Conservation (phyloP, 2,888 invertebrate species). For the Acanthococcus lagerstroemiae region DNA sequence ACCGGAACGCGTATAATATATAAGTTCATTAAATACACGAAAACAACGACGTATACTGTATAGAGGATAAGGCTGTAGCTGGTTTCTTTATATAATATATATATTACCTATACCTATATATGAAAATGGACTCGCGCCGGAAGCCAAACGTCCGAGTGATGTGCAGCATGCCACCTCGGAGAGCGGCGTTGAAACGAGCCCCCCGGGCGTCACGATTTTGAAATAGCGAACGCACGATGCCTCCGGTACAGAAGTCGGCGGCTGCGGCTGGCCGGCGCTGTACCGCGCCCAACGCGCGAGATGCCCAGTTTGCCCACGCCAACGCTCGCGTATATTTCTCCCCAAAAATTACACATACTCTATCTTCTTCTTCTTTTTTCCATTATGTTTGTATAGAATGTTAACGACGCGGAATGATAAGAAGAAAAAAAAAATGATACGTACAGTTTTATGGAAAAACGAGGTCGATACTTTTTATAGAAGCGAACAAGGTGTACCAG, state of each 20-base stretch:
- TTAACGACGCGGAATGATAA: background rate
- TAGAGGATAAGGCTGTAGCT: too few species aligned
- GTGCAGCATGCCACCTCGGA: conserved; percentile 14
- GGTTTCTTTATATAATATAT: too few species aligned
- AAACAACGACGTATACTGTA: too few species aligned
- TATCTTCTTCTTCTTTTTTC: too few species aligned
- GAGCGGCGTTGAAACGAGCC: conserved; percentile 19
- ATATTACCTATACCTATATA: too few species aligned
- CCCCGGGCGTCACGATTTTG: conserved; percentile 18
- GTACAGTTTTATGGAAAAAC: background rate
- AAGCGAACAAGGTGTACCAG: background rate
- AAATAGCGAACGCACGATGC: conserved; percentile 19
- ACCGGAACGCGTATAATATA: background rate
- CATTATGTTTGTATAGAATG: background rate
- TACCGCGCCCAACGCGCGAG: conserved; percentile 1
- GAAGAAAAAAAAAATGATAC: background rate
- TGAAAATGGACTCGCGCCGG: background rate
- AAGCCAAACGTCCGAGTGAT: background rate
- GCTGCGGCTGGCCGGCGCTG: background rate
- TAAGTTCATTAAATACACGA: background rate
- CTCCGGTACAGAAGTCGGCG: conserved; percentile 25
- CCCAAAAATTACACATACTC: too few species aligned
- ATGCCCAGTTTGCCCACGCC: background rate
- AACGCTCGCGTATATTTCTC: background rate
- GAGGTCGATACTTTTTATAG: background rate